Evolutionary conservation across 2,113 vertebrate species (phyloP).

Genomic region (Rhinogobius similis): DNA sequence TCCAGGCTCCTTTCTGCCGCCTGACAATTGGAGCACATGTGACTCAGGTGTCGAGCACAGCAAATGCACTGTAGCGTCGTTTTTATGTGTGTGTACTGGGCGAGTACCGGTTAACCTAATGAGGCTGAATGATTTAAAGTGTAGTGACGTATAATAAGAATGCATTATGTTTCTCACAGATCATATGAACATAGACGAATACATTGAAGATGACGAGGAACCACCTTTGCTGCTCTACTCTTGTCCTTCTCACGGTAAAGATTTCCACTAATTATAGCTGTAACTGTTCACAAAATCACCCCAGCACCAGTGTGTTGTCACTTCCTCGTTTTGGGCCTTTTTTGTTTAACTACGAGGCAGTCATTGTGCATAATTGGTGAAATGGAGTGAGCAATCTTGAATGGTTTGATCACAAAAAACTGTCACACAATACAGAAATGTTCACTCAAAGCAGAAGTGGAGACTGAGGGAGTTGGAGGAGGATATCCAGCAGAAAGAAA

Average conservation of each 20-base stretch:
- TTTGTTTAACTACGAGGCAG: too few species aligned
- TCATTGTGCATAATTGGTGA: not conserved
- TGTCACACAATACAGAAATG: not conserved
- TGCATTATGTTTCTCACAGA: conserved; percentile 39
- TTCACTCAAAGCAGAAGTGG: too few species aligned
- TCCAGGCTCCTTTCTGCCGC: conserved; percentile 31
- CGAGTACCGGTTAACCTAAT: not conserved
- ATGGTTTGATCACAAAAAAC: not conserved
- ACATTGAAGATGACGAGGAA: conserved; percentile 81
- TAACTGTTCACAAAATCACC: not conserved
- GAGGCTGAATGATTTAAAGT: not conserved
- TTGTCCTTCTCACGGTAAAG: conserved; percentile 74
- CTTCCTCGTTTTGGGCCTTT: too few species aligned
- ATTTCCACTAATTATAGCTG: not conserved
- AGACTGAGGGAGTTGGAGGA: too few species aligned
- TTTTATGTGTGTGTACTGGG: not conserved
- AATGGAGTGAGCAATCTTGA: not conserved
- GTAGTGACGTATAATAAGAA: not conserved
- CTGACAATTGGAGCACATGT: conserved; percentile 23
- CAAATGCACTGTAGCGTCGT: not conserved
- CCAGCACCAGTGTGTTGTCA: too few species aligned
- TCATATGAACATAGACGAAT: conserved; percentile 79
- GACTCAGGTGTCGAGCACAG: conserved; percentile 52
- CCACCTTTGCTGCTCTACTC: conserved; percentile 73
- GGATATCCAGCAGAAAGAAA: not conserved